Base-by-base conservation (phyloP, 2,113 vertebrate species). In the Erythrocebus patas region DNA sequence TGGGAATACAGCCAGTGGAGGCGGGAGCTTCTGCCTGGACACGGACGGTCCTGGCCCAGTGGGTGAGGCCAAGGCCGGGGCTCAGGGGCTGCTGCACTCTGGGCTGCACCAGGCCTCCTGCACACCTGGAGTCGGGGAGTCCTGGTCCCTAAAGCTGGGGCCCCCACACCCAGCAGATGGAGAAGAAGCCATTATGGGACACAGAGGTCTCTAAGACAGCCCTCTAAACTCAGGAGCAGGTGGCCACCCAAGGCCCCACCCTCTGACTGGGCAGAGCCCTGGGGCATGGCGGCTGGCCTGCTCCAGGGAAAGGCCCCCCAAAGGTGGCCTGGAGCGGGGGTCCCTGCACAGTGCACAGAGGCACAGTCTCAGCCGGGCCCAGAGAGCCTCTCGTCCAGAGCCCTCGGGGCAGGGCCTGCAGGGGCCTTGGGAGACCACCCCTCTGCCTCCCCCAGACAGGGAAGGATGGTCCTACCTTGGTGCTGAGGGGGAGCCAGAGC, bases 181-280 rank as follows among this genome's bases (percentile, higher is more conserved):
- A 27, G 11, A 3, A n/a, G 55, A 20, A 6, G 0, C 57, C 3
- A 1, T 59, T 38, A 13, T 12, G 57, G 6, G 4, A 55, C 12
- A 16, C 30, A 8, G 11, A 38, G 79, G 20, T 68, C 55, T 94
- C n/a, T 5, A 14, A 48, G 25, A 10, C 66, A 3, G 35, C 32
- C n/a, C 50, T 76, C 23, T 14, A 48, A 48, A 76, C 8, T 30
- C 43, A 76, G 75, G 75, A 45, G 43, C 6, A 7, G 25, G 14
- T 68, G 14, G 75, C 45, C 75, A 18, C 40, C 5, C 6, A 57
- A 64, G 10, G 0, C 48, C 57, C n/a, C 50, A 40, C 76, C 16
- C 16, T 6, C 32, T 68, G 66, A 32, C 66, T 68, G 66, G 66
- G 30, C 66, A 68, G 66, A 68, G 66, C 32, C 32, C 32, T 68